Evolutionary conservation across 2,113 vertebrate species (phyloP).

Genomic region (Oreochromis spilurus): DNA sequence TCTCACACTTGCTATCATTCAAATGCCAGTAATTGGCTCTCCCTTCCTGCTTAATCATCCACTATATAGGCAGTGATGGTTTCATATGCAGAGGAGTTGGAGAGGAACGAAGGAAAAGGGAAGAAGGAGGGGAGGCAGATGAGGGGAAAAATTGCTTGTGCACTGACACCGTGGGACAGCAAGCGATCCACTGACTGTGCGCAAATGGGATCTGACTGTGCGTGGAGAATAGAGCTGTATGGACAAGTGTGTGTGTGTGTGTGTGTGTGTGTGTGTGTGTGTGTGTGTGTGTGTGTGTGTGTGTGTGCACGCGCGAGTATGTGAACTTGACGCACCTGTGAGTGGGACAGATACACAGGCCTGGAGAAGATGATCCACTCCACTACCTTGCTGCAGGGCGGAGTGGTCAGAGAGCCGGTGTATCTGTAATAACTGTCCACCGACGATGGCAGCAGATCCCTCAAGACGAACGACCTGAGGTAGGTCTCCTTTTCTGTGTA

Average conservation of each 20-base stretch:
- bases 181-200: constrained; percentile 27
- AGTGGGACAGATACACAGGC: constrained; percentile 90
- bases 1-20: constrained; percentile 17
- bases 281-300: constrained; percentile 1
- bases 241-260: background rate
- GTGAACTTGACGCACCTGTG: constrained; percentile 77
- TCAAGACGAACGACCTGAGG: constrained; percentile 89
- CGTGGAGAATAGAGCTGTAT: constrained; percentile 18
- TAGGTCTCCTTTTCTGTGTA: constrained; percentile 94
- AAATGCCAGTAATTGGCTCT: constrained; percentile 51
- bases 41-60: constrained; percentile 43
- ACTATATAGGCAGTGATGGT: constrained; percentile 33
- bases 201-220: constrained; percentile 46
- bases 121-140: constrained; percentile 5
- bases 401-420: constrained; percentile 91
- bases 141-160: constrained; percentile 36
- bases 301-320: background rate
- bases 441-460: constrained; percentile 86
- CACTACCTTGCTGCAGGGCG: constrained; percentile 93
- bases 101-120: constrained; percentile 9
- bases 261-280: constrained; percentile 9
- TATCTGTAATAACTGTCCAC: constrained; percentile 95
- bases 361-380: constrained; percentile 96
- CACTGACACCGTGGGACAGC: constrained; percentile 8
- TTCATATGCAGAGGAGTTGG: constrained; percentile 44